Conservation (phyloP, 2,113 vertebrate genomes). For the Apus apus region DNA sequence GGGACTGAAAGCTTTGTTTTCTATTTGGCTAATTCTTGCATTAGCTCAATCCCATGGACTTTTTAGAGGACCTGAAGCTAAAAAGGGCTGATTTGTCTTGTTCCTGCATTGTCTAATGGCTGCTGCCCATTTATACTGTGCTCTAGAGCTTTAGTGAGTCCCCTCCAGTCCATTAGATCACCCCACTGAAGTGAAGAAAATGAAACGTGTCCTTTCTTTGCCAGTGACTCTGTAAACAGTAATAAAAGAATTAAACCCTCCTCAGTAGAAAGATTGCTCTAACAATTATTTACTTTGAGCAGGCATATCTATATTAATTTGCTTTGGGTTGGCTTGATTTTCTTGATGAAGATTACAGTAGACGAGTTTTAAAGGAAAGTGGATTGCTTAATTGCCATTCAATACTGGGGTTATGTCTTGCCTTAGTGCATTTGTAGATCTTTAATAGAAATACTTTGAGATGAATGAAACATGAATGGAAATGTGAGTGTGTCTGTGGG, state of each 20-base stretch:
- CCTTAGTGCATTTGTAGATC: not conserved
- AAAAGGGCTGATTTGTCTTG: constrained; percentile 34
- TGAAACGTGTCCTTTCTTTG: constrained; percentile 39
- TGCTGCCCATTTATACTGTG: constrained; percentile 22
- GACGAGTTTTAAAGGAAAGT: constrained; percentile 37
- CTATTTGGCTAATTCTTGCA: constrained; percentile 9
- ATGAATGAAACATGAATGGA: not conserved
- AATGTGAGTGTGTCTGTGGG: not conserved
- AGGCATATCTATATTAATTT: constrained; percentile 57
- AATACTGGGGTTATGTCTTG: not conserved
- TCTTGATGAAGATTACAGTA: constrained; percentile 63
- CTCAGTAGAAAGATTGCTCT: not conserved
- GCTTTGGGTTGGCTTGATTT: constrained; percentile 39
- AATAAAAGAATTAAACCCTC: constrained; percentile 12
- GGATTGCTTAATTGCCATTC: constrained; percentile 52
- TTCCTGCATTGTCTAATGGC: constrained; percentile 17
- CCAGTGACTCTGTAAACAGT: constrained; percentile 2
- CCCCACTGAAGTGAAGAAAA: constrained; percentile 66
- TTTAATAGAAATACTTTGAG: not conserved
- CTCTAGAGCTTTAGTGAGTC: constrained; percentile 24
- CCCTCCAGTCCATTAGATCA: constrained; percentile 44
- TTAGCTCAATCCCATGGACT: constrained; percentile 19
- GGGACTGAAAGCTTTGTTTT: not conserved
- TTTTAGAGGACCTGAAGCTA: constrained; percentile 41
- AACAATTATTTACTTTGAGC: constrained; percentile 59